Base-by-base conservation (phyloP, 2,113 vertebrate species). In the Amblyornis subalaris region DNA sequence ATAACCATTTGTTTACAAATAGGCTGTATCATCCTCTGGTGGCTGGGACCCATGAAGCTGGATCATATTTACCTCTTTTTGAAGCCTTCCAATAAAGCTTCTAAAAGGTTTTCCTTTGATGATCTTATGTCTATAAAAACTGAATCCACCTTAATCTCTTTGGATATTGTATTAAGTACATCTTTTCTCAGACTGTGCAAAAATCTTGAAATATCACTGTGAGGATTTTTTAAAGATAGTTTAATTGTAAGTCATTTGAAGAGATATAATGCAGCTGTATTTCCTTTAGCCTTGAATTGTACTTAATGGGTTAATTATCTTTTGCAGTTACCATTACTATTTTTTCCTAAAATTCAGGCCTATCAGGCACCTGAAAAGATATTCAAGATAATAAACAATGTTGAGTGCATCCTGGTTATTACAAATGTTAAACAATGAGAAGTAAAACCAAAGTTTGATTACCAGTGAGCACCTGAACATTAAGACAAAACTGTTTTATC, bases 1-100 rank as follows among this genome's bases (percentile, higher is more conserved):
- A 83, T 78, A 95, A 70, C 54, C 29, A 69, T 76, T 93, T 95
- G 60, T 85, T 95, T 95, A 92, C 89, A 89, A 92, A 83, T 83
- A 85, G 85, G 29, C 40, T 60, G 9, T 77, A 77, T 73, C 60
- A 86, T 88, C 53, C 44, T 92, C 72, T 86, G 61, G 33, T 58
- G 90, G 23, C 44, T 85, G 71, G 84, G 66, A 17, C 42, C 48
- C 33, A 10, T 47, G 80, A 57, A 75, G 36, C 47, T 85, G 33
- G 54, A 76, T 81, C 3, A 0, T 80, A 76, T 87, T 82, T 90
- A 61, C 69, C 40, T 83, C n/a, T 70, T 54, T 72, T 48, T 85
- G 81, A 92, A 89, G 35, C 19, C 36, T 89, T 92, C 57, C 31
- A 85, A 21, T 77, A 50, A 65, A 90, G 35, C 71, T 60, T 71